Evolutionary conservation across 2,888 invertebrate genomes (phyloP).

Genomic region (Pristionchus japonicus): DNA sequence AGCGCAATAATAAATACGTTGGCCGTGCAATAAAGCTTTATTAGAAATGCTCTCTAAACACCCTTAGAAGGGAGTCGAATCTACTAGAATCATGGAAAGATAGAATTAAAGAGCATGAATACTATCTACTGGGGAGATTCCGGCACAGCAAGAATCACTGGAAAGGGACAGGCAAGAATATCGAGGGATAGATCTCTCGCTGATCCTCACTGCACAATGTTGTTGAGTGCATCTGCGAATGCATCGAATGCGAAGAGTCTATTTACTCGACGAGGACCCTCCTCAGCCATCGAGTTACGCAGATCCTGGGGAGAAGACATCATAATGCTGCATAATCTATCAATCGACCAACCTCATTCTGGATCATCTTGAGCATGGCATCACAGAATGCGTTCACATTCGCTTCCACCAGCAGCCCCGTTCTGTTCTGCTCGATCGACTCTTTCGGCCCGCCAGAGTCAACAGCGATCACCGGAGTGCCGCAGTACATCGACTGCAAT

Average conservation of each 20-base stretch:
- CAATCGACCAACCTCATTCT: constrained; percentile 2
- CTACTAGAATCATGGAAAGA: neutral
- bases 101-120: neutral
- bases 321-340: neutral
- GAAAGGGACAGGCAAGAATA: neutral
- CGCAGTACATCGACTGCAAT: constrained; percentile 87
- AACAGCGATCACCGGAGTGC: constrained; percentile 93
- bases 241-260: constrained; percentile 63
- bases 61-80: neutral
- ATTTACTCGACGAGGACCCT: constrained; percentile 61
- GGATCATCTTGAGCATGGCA: constrained; percentile 35
- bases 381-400: constrained; percentile 24
- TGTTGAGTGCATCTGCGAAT: constrained; percentile 53
- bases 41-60: neutral
- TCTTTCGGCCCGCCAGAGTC: constrained; percentile 96
- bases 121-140: neutral
- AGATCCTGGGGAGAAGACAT: neutral
- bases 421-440: constrained; percentile 81
- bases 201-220: constrained; percentile 10
- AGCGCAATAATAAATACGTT: neutral
- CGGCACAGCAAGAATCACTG: neutral
- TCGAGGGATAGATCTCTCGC: neutral
- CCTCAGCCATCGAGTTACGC: neutral
- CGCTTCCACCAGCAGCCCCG: constrained; percentile 76
- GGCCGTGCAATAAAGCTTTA: neutral